Base-by-base conservation (phyloP, 2,113 vertebrate species). In the Scophthalmus maximus region DNA sequence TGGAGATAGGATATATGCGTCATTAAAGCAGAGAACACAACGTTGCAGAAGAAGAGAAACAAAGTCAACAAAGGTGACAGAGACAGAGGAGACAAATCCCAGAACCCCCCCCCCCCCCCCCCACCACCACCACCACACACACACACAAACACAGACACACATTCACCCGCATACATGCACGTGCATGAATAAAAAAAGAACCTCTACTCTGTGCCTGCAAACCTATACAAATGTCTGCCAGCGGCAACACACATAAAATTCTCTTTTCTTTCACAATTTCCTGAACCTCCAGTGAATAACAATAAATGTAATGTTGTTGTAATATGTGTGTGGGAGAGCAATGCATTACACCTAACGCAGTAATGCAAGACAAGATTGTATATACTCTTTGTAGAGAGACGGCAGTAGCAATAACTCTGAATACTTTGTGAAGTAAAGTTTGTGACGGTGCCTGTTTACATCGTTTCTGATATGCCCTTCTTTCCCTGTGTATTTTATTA, bases 1-100 rank as follows among this genome's bases (percentile, higher is more conserved):
- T 91, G 91, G 79, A 92, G 92, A 91, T 88, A 86, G 90, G 92
- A 91, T 91, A 83, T 89, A 90, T 90, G 88, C 83, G 83, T 92
- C 92, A 92, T 93, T 93, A 91, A 91, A 91, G 88, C 82, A 26
- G 85, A 85, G 84, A 81, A 74, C 66, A 82, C 53, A 75, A 69
- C 66, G 58, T 67, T 78, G 84, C 82, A 86, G 82, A 81, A 73
- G 75, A 66, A 70, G 67, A 73, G 78, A 89, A 78, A 87, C 91
- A 93, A 92, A 88, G 90, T 92, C 87, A 92, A 90, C 85, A 92
- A 91, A 92, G 90, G 91, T 91, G 89, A 91, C 81, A 3, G 59
- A 90, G 52, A 68, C 56, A 46, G 69, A 70, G 53, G 57, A 83
- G 58, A 78, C 18, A 8, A 83, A 81, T 72, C 83, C 47, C 44